Percentiles rank a stretch among this genome's conserved stretches.
Evolutionary conservation across 2,888 invertebrate genomes (phyloP).

Genomic region (Diabrotica balteata): DNA sequence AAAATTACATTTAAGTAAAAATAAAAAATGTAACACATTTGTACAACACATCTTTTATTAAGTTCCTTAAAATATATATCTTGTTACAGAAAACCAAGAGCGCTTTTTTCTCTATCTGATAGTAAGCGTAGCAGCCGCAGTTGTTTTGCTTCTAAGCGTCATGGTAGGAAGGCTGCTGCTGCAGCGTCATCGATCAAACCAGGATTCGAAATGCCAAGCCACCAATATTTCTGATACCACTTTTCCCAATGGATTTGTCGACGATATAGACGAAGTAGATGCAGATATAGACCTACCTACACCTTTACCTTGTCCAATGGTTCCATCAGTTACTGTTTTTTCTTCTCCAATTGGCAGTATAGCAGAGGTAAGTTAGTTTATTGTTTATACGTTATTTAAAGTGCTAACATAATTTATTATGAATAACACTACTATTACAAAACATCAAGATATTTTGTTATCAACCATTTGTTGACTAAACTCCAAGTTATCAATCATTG

Average conservation of each 20-base stretch:
- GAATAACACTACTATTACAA: too few species aligned
- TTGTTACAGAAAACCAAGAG: constrained; percentile 73
- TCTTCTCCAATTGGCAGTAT: constrained; percentile 54
- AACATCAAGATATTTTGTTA: too few species aligned
- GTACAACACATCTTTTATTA: too few species aligned
- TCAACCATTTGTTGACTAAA: too few species aligned
- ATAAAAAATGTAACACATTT: too few species aligned
- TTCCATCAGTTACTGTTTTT: constrained; percentile 67
- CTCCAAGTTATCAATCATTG: too few species aligned
- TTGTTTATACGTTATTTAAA: too few species aligned
- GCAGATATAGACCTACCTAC: constrained; percentile 79
- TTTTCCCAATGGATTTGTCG: constrained; percentile 82
- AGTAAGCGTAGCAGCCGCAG: constrained; percentile 74
- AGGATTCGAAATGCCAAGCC: constrained; percentile 72
- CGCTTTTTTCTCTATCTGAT: constrained; percentile 85
- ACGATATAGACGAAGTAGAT: constrained; percentile 87
- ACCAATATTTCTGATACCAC: constrained; percentile 77
- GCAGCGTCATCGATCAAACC: constrained; percentile 69
- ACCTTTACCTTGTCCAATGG: constrained; percentile 67
- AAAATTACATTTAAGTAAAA: too few species aligned
- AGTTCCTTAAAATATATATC: not conserved
- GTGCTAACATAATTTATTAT: too few species aligned
- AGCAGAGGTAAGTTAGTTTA: constrained; percentile 51
- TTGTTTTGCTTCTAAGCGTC: constrained; percentile 75
- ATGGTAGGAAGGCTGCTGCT: constrained; percentile 75